Evolutionary conservation across 2,113 vertebrate species (phyloP), one percentile per base, ranked within the genome.

Genomic region (Plectropomus leopardus): DNA sequence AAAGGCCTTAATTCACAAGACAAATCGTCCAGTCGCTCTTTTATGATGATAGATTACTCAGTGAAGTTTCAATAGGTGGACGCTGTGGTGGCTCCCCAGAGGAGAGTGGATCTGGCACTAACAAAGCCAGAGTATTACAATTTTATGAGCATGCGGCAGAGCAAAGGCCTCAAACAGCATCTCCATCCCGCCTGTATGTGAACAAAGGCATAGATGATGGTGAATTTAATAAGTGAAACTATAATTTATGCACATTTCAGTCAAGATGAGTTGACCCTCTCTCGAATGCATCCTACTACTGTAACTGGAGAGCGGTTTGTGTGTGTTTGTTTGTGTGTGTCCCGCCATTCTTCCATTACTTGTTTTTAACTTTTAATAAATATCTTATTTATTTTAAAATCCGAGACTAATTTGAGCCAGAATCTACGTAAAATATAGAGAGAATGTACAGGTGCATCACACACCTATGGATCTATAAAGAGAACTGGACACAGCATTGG

Each of bases 1-100:
- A 74, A 64, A 85, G 78, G 42, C 63, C 75, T 76, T 75, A 82
- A 85, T 83, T 86, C 63, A 64, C 70, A 57, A 80, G 78, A 87
- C 44, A 69, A 83, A 82, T 82, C 28, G 72, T 82, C 84, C 58
- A 13, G 58, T 67, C 17, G 1, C 60, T 58, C 42, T 74, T 87
- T 86, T 80, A 85, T 51, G 73, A 69, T 82, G 81, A 85, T 15
- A 59, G 75, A 89, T 79, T 19, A 69, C 48, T 7, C 36, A 80
- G 60, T 74, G 23, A 45, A 72, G 75, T 66, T 72, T 71, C 71
- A 78, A 71, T 82, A 65, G 86, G 75, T 51, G 50, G 66, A 81
- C 40, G 78, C 57, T 60, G 75, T 10, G 3, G 44, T 15, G 72
- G 36, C 44, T 79, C 67, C 61, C 45, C 1, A 23, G 81, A 78